Conservation (phyloP, 2,888 invertebrate genomes). For the Cryptophagus acutangulus region DNA sequence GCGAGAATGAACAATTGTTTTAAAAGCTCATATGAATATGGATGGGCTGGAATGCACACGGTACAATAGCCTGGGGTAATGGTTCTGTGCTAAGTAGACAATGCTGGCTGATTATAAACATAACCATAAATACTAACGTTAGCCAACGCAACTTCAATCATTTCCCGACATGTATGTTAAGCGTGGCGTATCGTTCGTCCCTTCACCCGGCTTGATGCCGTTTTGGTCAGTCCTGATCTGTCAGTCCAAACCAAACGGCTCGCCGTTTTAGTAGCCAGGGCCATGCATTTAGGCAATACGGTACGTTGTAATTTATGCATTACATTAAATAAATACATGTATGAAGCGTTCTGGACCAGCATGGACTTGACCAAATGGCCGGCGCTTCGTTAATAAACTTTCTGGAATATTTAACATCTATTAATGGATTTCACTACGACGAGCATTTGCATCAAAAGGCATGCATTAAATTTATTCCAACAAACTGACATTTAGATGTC, state of each 20-base stretch:
- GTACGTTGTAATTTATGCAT: constrained; percentile 40
- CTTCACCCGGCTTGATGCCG: neutral
- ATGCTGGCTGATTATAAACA: constrained; percentile 48
- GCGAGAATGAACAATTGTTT: constrained; percentile 46
- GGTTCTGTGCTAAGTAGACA: constrained; percentile 47
- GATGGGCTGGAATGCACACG: constrained; percentile 43
- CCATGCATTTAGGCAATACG: constrained; percentile 38
- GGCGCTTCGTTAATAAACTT: constrained; percentile 34
- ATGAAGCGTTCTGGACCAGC: constrained; percentile 30
- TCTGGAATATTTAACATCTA: constrained; percentile 41
- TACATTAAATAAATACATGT: constrained; percentile 44
- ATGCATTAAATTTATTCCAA: constrained; percentile 29
- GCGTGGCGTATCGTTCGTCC: constrained; percentile 3
- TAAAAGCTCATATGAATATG: constrained; percentile 48
- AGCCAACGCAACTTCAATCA: constrained; percentile 45
- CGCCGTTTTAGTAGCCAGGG: constrained; percentile 23
- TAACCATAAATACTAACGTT: constrained; percentile 47
- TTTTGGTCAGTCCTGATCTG: neutral
- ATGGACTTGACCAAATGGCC: constrained; percentile 28
- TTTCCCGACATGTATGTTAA: constrained; percentile 39
- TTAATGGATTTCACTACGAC: constrained; percentile 36
- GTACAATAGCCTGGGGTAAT: constrained; percentile 45
- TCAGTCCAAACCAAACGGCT: too few species aligned
- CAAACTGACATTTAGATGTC: constrained; percentile 23
- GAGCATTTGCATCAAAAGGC: constrained; percentile 33